Base-by-base conservation (phyloP, 1,140 invertebrate species). In the Brachionus koreanus region DNA sequence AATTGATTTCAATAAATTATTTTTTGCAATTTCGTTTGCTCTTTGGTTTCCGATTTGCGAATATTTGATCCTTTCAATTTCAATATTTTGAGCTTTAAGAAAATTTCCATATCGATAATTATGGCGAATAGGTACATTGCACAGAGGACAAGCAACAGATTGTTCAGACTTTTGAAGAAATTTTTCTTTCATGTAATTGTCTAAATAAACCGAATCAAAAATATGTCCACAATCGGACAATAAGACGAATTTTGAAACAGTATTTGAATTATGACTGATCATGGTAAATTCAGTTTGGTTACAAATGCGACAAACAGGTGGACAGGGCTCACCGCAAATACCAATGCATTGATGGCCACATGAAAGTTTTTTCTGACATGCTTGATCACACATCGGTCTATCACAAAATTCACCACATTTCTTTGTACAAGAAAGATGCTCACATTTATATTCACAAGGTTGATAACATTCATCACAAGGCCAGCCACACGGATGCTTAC, bases 321-420 rank as follows among this genome's bases (percentile, higher is more conserved):
- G 85, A 86, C 92, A 92, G 81, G 86, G 83, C 69, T 90, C 86
- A 43, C 89, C 87, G 86, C 92, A 93, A 33, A 88, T 23, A 6
- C 83, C 89, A 35, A 89, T 86, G 85, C 93, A 93, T 35, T 39
- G 85, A 85, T 93, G 92, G 46, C 90, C 90, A 87, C 93, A 93
- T 75, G 69, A n/a, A 9, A 85, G 81, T n/a, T 49, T 19, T 25
- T 83, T 84, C 29, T 74, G 52, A 52, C 87, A 88, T 16, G 83
- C 84, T 12, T 82, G n/a, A 39, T 86, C 82, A 84, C 93, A 91
- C 42, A 90, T 88, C 9, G 84, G 84, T 75, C 89, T 86, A 39
- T 90, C 88, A 87, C 92, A 93, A 25, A 88, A 86, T 83, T 91
- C 88, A 42, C 85, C 83, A 87, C 93, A 93, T 86, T 85, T 84